Percentiles rank a stretch among this genome's conserved stretches.
phyloP scores from a whole-genome alignment of 2,797 vertebrate genomes.

The Amphiprion clarkii region DNA sequence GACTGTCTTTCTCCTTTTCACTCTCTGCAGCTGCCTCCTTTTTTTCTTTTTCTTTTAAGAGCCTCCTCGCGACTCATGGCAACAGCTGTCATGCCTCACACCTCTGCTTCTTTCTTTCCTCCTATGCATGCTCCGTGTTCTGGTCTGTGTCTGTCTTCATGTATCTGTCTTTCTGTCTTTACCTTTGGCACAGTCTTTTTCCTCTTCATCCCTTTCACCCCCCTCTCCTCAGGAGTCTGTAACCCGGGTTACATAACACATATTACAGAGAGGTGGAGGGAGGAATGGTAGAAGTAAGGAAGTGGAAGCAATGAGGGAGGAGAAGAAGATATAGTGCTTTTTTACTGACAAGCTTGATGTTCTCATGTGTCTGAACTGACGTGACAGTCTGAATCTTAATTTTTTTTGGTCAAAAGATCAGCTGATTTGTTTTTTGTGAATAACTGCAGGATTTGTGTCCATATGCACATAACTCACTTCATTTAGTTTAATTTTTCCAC shows the following conservation, averaged over 20 bases:
- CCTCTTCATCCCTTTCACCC: conserved; percentile 33
- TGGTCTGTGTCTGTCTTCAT: conserved; percentile 37
- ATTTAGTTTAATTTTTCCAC: conserved; percentile 12
- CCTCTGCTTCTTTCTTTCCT: conserved; percentile 34
- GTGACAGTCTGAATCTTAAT: conserved; percentile 13
- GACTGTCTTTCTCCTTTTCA: conserved; percentile 12
- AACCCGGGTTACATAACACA: conserved; percentile 70
- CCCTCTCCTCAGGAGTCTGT: conserved; percentile 49
- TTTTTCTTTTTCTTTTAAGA: conserved; percentile 18
- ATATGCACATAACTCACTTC: not conserved
- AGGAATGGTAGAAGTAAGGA: conserved; percentile 36
- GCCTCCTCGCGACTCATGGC: conserved; percentile 31
- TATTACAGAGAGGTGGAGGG: conserved; percentile 57
- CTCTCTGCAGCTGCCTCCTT: conserved; percentile 14
- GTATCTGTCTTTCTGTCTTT: conserved; percentile 39
- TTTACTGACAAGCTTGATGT: conserved; percentile 50
- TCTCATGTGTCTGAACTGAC: conserved; percentile 38
- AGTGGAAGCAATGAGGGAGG: conserved; percentile 29
- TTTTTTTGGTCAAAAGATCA: conserved; percentile 5
- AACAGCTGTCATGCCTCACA: conserved; percentile 28
- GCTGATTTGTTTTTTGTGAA: conserved; percentile 6
- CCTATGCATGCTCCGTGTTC: conserved; percentile 41
- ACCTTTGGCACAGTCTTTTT: conserved; percentile 46
- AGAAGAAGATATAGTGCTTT: conserved; percentile 35
- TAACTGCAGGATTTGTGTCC: conserved; percentile 7